Evolutionary conservation across 1,140 invertebrate species (phyloP), one percentile per base, ranked within the genome.

Genomic region (Lepidurus apus): DNA sequence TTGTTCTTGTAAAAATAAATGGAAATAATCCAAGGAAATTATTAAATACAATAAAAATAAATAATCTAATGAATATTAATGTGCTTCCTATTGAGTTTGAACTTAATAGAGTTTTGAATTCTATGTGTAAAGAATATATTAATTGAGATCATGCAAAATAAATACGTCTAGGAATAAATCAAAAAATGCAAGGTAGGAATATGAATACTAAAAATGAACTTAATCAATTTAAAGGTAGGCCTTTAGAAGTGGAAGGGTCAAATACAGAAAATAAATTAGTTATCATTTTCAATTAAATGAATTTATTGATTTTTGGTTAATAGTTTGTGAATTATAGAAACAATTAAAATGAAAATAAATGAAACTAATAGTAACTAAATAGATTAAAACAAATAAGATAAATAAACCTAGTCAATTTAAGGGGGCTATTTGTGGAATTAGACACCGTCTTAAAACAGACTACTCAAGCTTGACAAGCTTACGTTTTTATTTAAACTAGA

Each of bases 21-120:
- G 89, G 87, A 74, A 90, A 88, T 86, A 91, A 83, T 13, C 89
- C 88, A 86, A 90, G 81, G 82, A 89, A 88, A 87, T 90, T 90
- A 86, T 88, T 89, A 85, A 88, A 82, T 81, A 86, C 82, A 84
- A 88, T 86, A 82, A 81, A 83, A 82, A 80, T 84, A 86, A 85
- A 85, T 85, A 82, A 85, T 85, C 83, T 78, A 81, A 85, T 84
- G 84, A 87, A 87, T 80, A 87, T 80, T 42, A 83, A 73, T 47
- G 73, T 77, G 76, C 26, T 76, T 24, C 65, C 45, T 78, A 47
- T 74, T 47, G 47, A 45, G 44, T 42, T 43, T 74, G 34, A 74
- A n/a, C 79, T 80, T 81, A 82, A 78, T 73, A 82, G 73, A 73
- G 42, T 80, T 80, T 80, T 80, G 80, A 81, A 79, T 75, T 82